Conservation (phyloP, 2,113 vertebrate species). For the Nanorana parkeri region DNA sequence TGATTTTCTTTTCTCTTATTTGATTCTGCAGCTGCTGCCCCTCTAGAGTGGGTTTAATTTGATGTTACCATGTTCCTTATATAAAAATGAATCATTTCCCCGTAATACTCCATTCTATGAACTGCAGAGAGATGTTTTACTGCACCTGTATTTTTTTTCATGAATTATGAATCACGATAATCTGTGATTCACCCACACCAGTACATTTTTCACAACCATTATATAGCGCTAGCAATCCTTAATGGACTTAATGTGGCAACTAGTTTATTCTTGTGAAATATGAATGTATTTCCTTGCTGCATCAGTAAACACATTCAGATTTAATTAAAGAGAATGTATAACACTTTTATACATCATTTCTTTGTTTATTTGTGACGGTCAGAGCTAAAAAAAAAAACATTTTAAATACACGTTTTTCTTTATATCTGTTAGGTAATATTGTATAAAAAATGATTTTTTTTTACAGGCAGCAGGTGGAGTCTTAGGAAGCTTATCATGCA, state of each 20-base stretch:
- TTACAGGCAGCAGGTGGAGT: no score
- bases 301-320: slow-evolving; percentile 65
- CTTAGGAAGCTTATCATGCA: no score
- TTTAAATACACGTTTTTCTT: no score
- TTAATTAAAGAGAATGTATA: slow-evolving; percentile 60
- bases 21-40: neutral
- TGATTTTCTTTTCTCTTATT: slow-evolving; percentile 20
- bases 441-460: no score
- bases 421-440: no score
- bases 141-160: slow-evolving; percentile 39
- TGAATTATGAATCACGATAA: slow-evolving; percentile 41
- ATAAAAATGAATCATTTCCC: slow-evolving; percentile 44
- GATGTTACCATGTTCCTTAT: slow-evolving; percentile 37
- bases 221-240: slow-evolving; percentile 75
- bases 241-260: slow-evolving; percentile 84
- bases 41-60: slow-evolving; percentile 16
- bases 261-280: slow-evolving; percentile 84
- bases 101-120: slow-evolving; percentile 26
- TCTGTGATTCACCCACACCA: slow-evolving; percentile 74
- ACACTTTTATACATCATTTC: no score
- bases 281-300: slow-evolving; percentile 71
- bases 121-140: slow-evolving; percentile 52
- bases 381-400: no score
- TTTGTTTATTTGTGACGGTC: no score
- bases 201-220: slow-evolving; percentile 80